A percentile compares a stretch with the other conserved stretches of the same genome.
These are phyloP conservation scores for Nephrotoma guestfalica DNA, from an alignment of 2,888 invertebrate species.

Conservation along the genomic window DNA sequence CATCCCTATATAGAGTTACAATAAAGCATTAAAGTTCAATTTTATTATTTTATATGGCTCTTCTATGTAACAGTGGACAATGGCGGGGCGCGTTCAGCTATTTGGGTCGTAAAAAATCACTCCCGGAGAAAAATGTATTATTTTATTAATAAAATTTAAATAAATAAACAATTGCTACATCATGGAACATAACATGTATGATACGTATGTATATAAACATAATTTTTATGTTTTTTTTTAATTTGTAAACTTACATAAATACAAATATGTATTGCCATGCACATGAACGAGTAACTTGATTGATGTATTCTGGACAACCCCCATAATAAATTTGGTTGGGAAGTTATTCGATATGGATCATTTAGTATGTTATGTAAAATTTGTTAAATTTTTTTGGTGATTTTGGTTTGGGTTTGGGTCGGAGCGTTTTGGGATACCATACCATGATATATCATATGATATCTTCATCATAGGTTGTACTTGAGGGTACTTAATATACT, in stretches of 20 bases:
- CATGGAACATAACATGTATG: background rate
- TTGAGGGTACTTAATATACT: too few species aligned
- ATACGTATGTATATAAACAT: background rate
- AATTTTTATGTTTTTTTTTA: background rate
- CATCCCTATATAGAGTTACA: background rate
- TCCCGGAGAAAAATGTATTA: background rate
- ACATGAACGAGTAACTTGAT: background rate
- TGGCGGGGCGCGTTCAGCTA: background rate
- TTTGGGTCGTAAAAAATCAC: background rate
- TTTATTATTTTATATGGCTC: background rate
- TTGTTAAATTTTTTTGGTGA: background rate
- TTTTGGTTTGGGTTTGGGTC: background rate
- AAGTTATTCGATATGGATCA: background rate
- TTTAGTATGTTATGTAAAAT: background rate
- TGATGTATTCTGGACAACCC: background rate
- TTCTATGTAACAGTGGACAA: background rate
- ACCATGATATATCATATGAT: too few species aligned
- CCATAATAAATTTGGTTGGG: background rate
- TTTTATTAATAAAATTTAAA: background rate
- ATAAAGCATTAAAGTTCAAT: background rate
- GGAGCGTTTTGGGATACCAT: too few species aligned
- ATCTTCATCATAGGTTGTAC: too few species aligned
- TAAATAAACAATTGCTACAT: background rate
- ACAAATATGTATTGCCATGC: background rate
- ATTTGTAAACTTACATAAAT: background rate